A percentile compares a stretch with the other conserved stretches of the same genome.
These are phyloP conservation scores for Origma solitaria DNA, from an alignment of 2,113 vertebrate species.

Conservation along the genomic window DNA sequence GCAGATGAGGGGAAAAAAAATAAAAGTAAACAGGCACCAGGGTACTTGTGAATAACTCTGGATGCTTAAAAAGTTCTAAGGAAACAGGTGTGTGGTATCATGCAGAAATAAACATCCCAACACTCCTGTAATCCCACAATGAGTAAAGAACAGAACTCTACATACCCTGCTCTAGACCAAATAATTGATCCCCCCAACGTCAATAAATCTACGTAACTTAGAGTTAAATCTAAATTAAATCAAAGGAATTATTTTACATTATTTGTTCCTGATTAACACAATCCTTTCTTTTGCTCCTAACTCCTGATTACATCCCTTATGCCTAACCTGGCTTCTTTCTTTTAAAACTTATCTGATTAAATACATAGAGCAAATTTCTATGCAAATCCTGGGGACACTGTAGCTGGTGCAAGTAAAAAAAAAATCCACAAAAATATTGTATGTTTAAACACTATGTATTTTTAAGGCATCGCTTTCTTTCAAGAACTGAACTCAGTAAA, in stretches of 20 bases:
- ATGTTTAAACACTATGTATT: neutral
- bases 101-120: neutral
- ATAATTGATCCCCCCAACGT: neutral
- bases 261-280: neutral
- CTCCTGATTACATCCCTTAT: neutral
- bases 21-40: slow-evolving; percentile 1
- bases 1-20: neutral
- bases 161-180: neutral
- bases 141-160: neutral
- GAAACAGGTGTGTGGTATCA: slow-evolving; percentile 23
- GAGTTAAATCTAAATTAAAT: neutral
- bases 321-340: neutral
- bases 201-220: neutral
- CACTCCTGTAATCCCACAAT: neutral
- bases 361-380: neutral
- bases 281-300: neutral
- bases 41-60: neutral
- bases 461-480: neutral
- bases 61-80: neutral
- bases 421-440: fast-evolving
- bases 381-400: neutral
- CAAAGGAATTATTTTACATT: neutral
- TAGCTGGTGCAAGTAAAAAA: neutral
- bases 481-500: neutral
- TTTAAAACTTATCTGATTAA: neutral